Percentiles rank a stretch among this genome's conserved stretches.
Conservation (phyloP, 2,113 vertebrate genomes). For the Arothron firmamentum region DNA sequence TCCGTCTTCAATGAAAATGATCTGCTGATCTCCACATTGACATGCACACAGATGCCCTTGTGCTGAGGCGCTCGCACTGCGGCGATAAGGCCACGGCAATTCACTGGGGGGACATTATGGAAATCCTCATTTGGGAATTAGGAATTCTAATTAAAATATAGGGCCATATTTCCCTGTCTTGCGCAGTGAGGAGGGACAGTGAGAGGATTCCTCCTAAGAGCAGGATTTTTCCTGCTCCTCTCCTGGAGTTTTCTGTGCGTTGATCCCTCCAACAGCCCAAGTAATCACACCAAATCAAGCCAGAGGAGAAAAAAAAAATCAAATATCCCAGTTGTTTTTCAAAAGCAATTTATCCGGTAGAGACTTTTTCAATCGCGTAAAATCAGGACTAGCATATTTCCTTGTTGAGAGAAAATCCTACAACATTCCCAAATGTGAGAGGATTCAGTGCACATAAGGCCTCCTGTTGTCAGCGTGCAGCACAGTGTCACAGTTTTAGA, state of each 20-base stretch:
- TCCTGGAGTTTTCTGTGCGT: too few relatives aligned
- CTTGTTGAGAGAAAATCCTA: slow-evolving; percentile 75
- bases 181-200: slow-evolving; percentile 2
- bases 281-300: too few relatives aligned
- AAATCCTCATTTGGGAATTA: slow-evolving; percentile 67
- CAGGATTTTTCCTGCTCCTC: too few relatives aligned
- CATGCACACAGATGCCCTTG: slow-evolving; percentile 66
- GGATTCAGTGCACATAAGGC: slow-evolving; percentile 31
- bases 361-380: slow-evolving; percentile 79
- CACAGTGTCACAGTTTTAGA: neutral
- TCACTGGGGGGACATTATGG: slow-evolving; percentile 63
- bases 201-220: neutral
- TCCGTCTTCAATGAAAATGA: slow-evolving; percentile 71
- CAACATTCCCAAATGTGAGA: slow-evolving; percentile 59
- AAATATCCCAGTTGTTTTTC: too few relatives aligned
- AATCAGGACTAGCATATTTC: slow-evolving; percentile 80
- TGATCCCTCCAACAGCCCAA: too few relatives aligned
- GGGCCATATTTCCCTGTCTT: slow-evolving; percentile 40
- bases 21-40: slow-evolving; percentile 66
- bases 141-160: slow-evolving; percentile 61
- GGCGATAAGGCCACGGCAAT: slow-evolving; percentile 60
- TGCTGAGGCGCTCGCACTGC: slow-evolving; percentile 49
- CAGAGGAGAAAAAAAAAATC: too few relatives aligned
- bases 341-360: slow-evolving; percentile 13
- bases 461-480: slow-evolving; percentile 16